These are phyloP conservation scores for Saccostrea echinata DNA, from an alignment of 1,140 invertebrate genomes.

Conservation along the genomic window DNA sequence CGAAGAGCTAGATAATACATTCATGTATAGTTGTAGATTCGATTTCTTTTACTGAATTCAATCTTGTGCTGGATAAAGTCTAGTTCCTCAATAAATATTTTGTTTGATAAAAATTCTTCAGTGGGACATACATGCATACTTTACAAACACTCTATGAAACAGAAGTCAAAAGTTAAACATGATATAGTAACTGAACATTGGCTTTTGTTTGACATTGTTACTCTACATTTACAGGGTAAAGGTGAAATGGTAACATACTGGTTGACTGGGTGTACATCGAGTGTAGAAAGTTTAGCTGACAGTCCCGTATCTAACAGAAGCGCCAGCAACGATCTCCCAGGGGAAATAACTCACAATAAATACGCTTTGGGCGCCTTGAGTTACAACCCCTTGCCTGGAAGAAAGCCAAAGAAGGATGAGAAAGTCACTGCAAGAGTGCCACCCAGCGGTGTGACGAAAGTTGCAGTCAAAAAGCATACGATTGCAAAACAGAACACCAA, in stretches of 20 bases:
- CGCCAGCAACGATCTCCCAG: conserved; percentile 13
- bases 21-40: too few relatives aligned
- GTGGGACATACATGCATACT: too few relatives aligned
- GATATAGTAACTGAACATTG: too few relatives aligned
- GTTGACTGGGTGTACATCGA: background rate
- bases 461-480: background rate
- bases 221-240: conserved; percentile 33
- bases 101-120: too few relatives aligned
- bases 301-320: background rate
- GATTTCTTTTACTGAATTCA: too few relatives aligned
- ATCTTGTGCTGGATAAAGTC: too few relatives aligned
- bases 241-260: conserved; percentile 54
- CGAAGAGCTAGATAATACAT: too few relatives aligned
- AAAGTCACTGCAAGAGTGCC: conserved; percentile 18
- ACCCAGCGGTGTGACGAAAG: conserved; percentile 19
- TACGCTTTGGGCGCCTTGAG: background rate
- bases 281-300: background rate
- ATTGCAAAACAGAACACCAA: background rate
- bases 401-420: conserved; percentile 8
- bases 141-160: too few relatives aligned
- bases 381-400: background rate
- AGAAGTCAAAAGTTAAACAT: too few relatives aligned
- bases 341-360: conserved; percentile 27
- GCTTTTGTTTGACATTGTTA: background rate
- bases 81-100: too few relatives aligned